Evolutionary conservation across 2,113 vertebrate genomes (phyloP), one percentile per base, ranked within the genome.

Genomic region (Brevimyrus niger): DNA sequence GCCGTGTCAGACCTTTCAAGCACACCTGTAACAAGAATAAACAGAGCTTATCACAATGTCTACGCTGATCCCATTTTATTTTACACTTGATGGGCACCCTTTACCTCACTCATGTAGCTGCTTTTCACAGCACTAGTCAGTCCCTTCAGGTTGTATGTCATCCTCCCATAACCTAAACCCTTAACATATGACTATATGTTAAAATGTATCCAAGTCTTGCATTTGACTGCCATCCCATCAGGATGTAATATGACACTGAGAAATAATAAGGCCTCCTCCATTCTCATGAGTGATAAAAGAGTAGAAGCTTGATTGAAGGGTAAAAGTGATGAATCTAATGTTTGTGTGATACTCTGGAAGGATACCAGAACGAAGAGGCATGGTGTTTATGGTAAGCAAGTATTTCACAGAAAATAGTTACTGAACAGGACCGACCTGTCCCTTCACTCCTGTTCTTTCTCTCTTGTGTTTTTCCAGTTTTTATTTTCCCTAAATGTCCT

Each of bases 21-120:
- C 89, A 98, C 97, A 91, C 97, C 98, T 99, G 76, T 50, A 94
- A 88, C 76, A 92, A 82, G 58, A 91, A 90, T 93, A 93, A 96
- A 91, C 69, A 27, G 3, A 48, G 47, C 9, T 10, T 21, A 17
- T 13, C 9, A 55, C 15, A 53, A 38, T 55, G 17, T 76, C 15
- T 48, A 87, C 31, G 53, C 35, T 58, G 86, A 87, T 23, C 35
- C 35, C 38, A 47, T 42, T 83, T 0, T 21, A 42, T 3, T n/a
- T 46, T 83, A 23, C 19, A 38, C 38, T 76, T 46, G 19, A 23
- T 44, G 42, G 42, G 42, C 35, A 44, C 80, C 80, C 80, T 83
- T 11, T n/a, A 23, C 23, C 31, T 82, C 11, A 42, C 15, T 82
- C 15, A 35, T 38, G 31, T 38, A 76, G 11, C 69, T 38, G 69